Evolutionary conservation across 2,888 invertebrate genomes (phyloP).

Genomic region (Celastrina argiolus): DNA sequence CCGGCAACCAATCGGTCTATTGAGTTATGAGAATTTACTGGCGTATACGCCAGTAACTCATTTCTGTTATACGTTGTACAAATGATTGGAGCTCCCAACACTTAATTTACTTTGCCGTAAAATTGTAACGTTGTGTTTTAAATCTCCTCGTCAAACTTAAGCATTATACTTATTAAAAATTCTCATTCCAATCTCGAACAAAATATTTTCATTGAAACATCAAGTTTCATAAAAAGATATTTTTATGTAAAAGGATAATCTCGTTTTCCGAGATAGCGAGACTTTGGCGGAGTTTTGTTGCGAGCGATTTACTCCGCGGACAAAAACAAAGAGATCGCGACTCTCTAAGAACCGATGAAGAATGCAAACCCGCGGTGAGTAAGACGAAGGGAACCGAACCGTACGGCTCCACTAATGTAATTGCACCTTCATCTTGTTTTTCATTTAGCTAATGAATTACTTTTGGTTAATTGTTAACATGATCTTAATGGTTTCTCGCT

Average conservation of each 20-base stretch:
- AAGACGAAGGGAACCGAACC: neutral
- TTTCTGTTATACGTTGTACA: too few species aligned
- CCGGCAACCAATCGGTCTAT: too few species aligned
- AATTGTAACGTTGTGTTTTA: neutral
- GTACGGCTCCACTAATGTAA: neutral
- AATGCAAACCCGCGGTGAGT: constrained; percentile 36
- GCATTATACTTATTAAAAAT: neutral
- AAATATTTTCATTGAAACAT: constrained; percentile 16
- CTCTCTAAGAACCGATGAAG: constrained; percentile 40
- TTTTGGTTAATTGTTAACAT: neutral
- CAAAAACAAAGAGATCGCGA: constrained; percentile 38
- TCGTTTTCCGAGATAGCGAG: constrained; percentile 19
- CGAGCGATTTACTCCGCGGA: constrained; percentile 40
- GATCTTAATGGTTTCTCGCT: neutral
- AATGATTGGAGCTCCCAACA: too few species aligned
- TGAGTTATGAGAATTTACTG: too few species aligned
- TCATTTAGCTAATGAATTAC: constrained; percentile 11
- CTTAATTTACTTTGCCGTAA: neutral
- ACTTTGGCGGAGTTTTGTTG: constrained; percentile 28
- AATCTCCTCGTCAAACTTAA: neutral
- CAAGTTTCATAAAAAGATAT: constrained; percentile 15
- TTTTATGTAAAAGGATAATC: constrained; percentile 16
- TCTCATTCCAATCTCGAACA: neutral
- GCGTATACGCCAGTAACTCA: too few species aligned
- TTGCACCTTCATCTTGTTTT: neutral